phyloP scores from a whole-genome alignment of 2,797 vertebrate genomes.

The Chaunax sp. region DNA sequence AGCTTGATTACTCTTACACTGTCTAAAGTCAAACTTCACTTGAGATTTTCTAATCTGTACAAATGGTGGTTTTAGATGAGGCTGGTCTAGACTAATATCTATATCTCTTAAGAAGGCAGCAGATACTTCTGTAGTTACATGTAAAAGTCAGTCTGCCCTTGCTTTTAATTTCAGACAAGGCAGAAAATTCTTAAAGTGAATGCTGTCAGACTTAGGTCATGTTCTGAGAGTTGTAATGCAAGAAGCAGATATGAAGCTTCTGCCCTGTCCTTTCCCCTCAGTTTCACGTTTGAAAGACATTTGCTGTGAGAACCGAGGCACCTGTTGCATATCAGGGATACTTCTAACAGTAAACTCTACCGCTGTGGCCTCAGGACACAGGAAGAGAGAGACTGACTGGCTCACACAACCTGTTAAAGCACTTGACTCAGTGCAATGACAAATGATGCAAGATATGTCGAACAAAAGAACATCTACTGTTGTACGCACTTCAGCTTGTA shows the following conservation, averaged over 20 bases:
- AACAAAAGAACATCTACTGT: conserved; percentile 39
- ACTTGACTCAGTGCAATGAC: conserved; percentile 46
- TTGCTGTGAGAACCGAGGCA: conserved; percentile 52
- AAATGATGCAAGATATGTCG: conserved; percentile 42
- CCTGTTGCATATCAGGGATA: conserved; percentile 62
- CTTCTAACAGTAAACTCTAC: conserved; percentile 54
- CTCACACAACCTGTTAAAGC: conserved; percentile 52
- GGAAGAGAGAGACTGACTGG: conserved; percentile 44
- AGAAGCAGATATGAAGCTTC: conserved; percentile 42
- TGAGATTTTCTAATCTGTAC: neutral
- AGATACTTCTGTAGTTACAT: no score
- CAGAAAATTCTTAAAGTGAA: no score
- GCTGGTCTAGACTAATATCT: no score
- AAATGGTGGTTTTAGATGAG: no score
- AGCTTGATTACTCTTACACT: neutral
- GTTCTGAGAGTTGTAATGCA: conserved; percentile 21
- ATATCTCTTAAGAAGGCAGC: no score
- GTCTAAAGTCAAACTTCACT: neutral
- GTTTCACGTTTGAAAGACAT: conserved; percentile 53
- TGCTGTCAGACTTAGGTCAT: neutral
- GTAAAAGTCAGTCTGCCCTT: no score
- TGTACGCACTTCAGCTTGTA: conserved; percentile 28
- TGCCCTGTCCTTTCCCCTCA: conserved; percentile 16
- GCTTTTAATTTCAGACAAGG: no score
- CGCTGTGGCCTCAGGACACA: conserved; percentile 29